Base-by-base conservation (phyloP, 2,888 invertebrate species). In the Apomyelois bistriatella region DNA sequence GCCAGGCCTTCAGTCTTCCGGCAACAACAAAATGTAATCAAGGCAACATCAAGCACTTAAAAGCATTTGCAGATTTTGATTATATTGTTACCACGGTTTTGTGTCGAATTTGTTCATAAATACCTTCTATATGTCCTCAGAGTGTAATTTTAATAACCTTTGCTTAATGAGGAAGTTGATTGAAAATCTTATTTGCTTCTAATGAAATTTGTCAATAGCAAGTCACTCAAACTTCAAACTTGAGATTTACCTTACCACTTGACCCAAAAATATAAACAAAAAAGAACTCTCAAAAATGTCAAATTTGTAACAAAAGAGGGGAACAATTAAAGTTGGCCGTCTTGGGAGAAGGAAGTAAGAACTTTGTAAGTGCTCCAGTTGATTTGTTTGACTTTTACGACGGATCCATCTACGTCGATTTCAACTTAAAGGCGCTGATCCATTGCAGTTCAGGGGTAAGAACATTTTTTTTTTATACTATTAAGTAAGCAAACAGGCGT, bases 341-440 rank as follows among this genome's bases (percentile, higher is more conserved):
- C 68, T 64, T 60, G 54, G 61, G 66, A 65, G 62, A 66, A 66
- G 65, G 73, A 68, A 60, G 62, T 62, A 66, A 67, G 62, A 66
- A 64, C 60, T 63, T 54, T 66, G 65, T 79, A 82, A 83, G 83
- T 81, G 81, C 77, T 79, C 66, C 59, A 64, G 70, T 77, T 78
- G 78, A 83, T 85, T 82, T 83, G 81, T 85, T 84, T 84, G 81
- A 80, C 76, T 85, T 82, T 66, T 62, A 63, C 68, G 69, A 72
- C 64, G 69, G 70, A 67, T 58, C 59, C 58, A 43, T 52, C 36
- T 36, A 43, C 43, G 36, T 51, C 41, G 36, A 36, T 12, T 36
- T 36, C 15, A 12, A 13, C 13, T 36, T 43, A 43, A 52, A 52
- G 40, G 40, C 8, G 15, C 9, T 16, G 3, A 15, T 40, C 16